Conservation (phyloP, 2,797 vertebrate genomes). For the Onychomys torridus region DNA sequence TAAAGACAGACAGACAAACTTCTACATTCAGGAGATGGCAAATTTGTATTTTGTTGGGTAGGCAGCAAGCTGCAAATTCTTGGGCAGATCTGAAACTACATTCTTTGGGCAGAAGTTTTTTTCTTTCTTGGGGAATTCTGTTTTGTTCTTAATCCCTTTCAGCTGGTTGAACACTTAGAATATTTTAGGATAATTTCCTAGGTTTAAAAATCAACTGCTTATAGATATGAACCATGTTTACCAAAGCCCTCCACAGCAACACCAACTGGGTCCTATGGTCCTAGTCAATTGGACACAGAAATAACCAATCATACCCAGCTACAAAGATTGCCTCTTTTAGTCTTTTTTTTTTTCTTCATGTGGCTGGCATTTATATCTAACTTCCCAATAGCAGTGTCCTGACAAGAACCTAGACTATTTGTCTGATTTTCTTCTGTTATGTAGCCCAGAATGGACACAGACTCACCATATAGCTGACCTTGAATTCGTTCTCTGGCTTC, state of each 20-base stretch:
- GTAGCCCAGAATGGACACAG: neutral
- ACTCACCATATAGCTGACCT: neutral
- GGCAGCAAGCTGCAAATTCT: neutral
- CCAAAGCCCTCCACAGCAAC: neutral
- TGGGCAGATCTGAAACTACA: neutral
- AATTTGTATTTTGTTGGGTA: neutral
- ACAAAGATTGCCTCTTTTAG: neutral
- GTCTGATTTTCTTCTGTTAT: neutral
- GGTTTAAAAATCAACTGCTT: constrained; percentile 24
- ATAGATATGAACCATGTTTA: neutral
- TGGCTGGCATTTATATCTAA: neutral
- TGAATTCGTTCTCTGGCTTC: neutral
- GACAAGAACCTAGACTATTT: constrained; percentile 11
- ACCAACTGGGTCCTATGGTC: neutral
- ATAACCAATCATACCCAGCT: neutral
- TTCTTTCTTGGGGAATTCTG: neutral
- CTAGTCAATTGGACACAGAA: neutral
- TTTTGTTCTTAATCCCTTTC: constrained; percentile 36
- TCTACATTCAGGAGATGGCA: neutral
- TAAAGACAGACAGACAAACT: neutral
- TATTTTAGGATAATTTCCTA: constrained; percentile 22
- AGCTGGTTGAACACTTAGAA: neutral
- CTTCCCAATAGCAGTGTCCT: neutral
- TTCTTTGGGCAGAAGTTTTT: neutral
- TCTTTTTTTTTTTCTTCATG: too few species aligned